These are phyloP conservation scores for Acanthoscelides obtectus DNA, from an alignment of 2,888 invertebrate genomes.

Conservation along the genomic window DNA sequence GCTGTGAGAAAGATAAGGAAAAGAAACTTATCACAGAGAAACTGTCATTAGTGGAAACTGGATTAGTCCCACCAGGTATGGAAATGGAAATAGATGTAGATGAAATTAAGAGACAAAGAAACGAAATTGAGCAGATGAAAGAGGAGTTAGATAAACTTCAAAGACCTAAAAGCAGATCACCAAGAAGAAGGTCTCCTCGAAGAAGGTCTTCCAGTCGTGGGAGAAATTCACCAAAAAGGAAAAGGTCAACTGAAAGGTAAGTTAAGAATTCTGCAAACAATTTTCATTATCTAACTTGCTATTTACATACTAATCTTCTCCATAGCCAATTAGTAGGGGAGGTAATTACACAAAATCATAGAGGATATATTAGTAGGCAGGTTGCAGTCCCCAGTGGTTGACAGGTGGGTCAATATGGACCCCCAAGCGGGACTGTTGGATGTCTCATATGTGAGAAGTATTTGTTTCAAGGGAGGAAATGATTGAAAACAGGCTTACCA, in stretches of 20 bases:
- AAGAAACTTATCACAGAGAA: constrained; percentile 44
- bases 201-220: constrained; percentile 9
- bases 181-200: constrained; percentile 2
- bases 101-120: constrained; percentile 17
- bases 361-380: too few relatives aligned
- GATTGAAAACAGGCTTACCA: too few relatives aligned
- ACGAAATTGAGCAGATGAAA: constrained; percentile 1
- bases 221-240: constrained; percentile 15
- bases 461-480: too few relatives aligned
- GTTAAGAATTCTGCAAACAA: too few relatives aligned
- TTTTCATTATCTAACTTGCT: too few relatives aligned
- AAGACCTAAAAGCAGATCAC: constrained; percentile 5
- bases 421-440: too few relatives aligned
- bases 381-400: too few relatives aligned
- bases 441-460: too few relatives aligned
- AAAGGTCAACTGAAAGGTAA: constrained; percentile 5
- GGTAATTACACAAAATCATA: too few relatives aligned
- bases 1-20: constrained; percentile 43
- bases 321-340: too few relatives aligned
- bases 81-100: constrained; percentile 44
- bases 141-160: constrained; percentile 8
- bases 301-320: too few relatives aligned
- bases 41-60: constrained; percentile 45
- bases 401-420: too few relatives aligned
- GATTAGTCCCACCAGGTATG: constrained; percentile 48